Percentiles rank a stretch among this genome's conserved stretches.
Conservation (phyloP, 2,797 vertebrate species). For the Acipenser oxyrinchus region DNA sequence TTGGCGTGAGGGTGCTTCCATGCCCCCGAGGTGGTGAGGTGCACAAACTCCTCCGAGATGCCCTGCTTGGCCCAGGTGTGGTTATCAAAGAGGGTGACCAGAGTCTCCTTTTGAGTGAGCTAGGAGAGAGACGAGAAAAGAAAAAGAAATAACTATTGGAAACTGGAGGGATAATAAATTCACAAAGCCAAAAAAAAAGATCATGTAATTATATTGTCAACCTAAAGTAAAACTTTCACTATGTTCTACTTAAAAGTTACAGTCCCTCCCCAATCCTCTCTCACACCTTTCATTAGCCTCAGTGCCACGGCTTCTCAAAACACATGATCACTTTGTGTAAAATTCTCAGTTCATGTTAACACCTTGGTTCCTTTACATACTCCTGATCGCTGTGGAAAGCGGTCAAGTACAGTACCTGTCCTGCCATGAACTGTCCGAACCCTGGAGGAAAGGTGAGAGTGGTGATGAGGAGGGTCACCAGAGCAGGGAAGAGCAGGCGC, state of each 20-base stretch:
- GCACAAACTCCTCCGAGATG: slow-evolving; percentile 75
- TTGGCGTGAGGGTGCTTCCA: slow-evolving; percentile 87
- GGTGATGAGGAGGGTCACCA: slow-evolving; percentile 86
- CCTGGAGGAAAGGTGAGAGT: slow-evolving; percentile 89
- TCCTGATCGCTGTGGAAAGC: no score
- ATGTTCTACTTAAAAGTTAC: no score
- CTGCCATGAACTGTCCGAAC: slow-evolving; percentile 96
- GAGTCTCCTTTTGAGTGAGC: slow-evolving; percentile 89
- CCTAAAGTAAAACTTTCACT: no score
- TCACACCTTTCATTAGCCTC: not conserved
- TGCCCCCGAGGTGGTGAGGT: slow-evolving; percentile 68
- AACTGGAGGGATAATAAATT: no score
- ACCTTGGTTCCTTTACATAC: no score
- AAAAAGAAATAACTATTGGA: no score
- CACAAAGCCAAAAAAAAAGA: no score
- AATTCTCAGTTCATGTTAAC: no score
- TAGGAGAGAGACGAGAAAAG: slow-evolving; percentile 26
- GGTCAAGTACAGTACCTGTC: slow-evolving; percentile 61
- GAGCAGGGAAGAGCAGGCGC: slow-evolving; percentile 85
- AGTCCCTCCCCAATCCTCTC: no score
- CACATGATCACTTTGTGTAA: no score
- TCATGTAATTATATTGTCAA: no score
- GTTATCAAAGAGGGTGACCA: slow-evolving; percentile 89
- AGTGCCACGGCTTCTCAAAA: no score
- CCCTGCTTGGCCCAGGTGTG: slow-evolving; percentile 86